Evolutionary conservation across 2,113 vertebrate species (phyloP), one percentile per base, ranked within the genome.

Genomic region (Tachuris rubrigastra): DNA sequence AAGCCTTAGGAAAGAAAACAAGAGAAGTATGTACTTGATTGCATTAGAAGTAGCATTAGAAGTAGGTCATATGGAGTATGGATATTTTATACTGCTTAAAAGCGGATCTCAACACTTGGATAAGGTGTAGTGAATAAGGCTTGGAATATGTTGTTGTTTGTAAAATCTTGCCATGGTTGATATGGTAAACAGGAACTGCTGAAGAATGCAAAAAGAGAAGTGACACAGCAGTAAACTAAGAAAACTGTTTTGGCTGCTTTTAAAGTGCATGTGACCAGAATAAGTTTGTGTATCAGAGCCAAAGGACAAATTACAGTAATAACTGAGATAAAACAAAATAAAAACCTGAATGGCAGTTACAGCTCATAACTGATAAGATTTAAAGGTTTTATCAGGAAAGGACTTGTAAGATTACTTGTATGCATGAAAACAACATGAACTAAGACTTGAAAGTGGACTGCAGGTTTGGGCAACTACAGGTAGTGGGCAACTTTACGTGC

Each of bases 241-340:
- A 90, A 92, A 78, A 89, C 41, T 75, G 9, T 94, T 95, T 82
- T 95, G 81, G 44, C 81, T 81, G 69, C 44, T 87, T 84, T 85
- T 82, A 65, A 56, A 85, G 46, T 87, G 44, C 69, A 37, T 12
- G 50, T 89, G 76, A 93, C 56, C 41, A 82, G 77, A 89, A 27
- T 73, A 79, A 82, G 31, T 41, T 65, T 83, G 41, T 78, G 3
- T 84, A 60, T 89, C 52, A 68, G 81, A 90, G 50, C 76, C 80
- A 93, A 95, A 67, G 80, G 63, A 55, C 27, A 59, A 91, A 71
- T 91, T 82, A 60, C n/a, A 52, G 37, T 78, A 89, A 52, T 72
- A 78, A 35, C 22, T 89, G 66, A 94, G 80, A 82, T 91, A 59
- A 69, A 85, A 67, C 35, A 67, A 62, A 83, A 42, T 55, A 58